Base-by-base conservation (phyloP, 1,140 invertebrate genomes). In the Neomicropteryx cornuta region DNA sequence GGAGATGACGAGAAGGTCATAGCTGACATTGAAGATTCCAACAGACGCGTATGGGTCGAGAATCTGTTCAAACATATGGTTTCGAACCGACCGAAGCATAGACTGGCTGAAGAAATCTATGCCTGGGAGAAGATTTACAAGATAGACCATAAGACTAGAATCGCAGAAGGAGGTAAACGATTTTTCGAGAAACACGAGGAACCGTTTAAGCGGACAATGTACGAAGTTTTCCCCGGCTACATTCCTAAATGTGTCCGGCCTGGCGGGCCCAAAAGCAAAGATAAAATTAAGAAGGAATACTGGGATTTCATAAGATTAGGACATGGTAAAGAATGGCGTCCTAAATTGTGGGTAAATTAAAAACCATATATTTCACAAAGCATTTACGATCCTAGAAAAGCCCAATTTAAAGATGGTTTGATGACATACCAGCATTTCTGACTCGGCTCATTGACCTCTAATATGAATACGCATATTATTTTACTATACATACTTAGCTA, bases 81-180 rank as follows among this genome's bases (percentile, higher is more conserved):
- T 18, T 70, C 74, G 2, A 80, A 82, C 50, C 66, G 78, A 48
- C 71, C 72, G 0, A 71, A 73, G 33, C 69, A 77, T 46, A 66
- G 68, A 22, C 47, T 71, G 28, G 8, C 59, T 19, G 76, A 81
- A 19, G 82, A 88, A 64, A 65, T 78, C 21, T 81, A 81, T 44
- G 46, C 74, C 33, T 90, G 83, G 83, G 81, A 87, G 46, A 72
- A 72, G 33, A 78, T 88, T 36, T 90, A 83, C 49, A 79, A 83
- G 52, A 75, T 83, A 24, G 57, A 77, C 47, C 51, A 75, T 42
- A 70, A 81, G 11, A 81, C 75, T 1, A 61, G 79, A 38, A 70
- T 71, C 24, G 52, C 79, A 55, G 81, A 85, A 43, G 68, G 74
- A n/a, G 77, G 65, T 50, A 59, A 68, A 17, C 66, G 79, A 31